Evolutionary conservation across 2,888 invertebrate species (phyloP).

Genomic region (Ellobium chinense): DNA sequence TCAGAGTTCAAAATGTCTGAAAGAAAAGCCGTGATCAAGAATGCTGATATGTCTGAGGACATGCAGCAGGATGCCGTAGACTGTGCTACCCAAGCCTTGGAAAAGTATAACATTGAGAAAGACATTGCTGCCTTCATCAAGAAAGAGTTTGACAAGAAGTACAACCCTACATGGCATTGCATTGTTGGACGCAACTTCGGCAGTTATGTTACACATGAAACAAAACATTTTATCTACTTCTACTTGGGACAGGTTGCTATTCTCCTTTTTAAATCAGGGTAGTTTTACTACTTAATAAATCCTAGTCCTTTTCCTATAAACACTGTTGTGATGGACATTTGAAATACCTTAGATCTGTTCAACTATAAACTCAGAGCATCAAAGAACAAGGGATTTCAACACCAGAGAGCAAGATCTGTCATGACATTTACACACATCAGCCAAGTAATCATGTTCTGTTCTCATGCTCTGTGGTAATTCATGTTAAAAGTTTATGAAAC

Average conservation of each 20-base stretch:
- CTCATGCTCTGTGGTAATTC: no score
- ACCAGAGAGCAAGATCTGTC: no score
- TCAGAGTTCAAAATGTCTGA: conserved; percentile 59
- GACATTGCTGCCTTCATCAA: conserved; percentile 99
- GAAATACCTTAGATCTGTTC: no score
- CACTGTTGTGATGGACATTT: no score
- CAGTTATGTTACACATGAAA: conserved; percentile 88
- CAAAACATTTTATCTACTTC: conserved; percentile 99
- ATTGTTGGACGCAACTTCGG: conserved; percentile 99
- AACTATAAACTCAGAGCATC: no score
- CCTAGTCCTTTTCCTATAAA: no score
- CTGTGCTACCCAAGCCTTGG: conserved; percentile 98
- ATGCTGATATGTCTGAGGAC: conserved; percentile 99
- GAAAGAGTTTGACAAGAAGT: conserved; percentile 99
- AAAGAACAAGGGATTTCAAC: no score
- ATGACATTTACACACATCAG: no score
- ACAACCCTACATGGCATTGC: conserved; percentile 99
- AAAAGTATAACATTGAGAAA: conserved; percentile 99
- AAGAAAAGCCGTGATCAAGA: conserved; percentile 98
- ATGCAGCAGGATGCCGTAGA: conserved; percentile 99
- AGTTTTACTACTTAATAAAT: no score
- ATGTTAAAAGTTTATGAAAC: no score
- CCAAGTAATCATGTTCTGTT: no score
- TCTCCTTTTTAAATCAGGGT: conserved; percentile 98
- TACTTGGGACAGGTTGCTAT: conserved; percentile 99